phyloP scores from a whole-genome alignment of 2,113 vertebrate species.

The Tautogolabrus adspersus region DNA sequence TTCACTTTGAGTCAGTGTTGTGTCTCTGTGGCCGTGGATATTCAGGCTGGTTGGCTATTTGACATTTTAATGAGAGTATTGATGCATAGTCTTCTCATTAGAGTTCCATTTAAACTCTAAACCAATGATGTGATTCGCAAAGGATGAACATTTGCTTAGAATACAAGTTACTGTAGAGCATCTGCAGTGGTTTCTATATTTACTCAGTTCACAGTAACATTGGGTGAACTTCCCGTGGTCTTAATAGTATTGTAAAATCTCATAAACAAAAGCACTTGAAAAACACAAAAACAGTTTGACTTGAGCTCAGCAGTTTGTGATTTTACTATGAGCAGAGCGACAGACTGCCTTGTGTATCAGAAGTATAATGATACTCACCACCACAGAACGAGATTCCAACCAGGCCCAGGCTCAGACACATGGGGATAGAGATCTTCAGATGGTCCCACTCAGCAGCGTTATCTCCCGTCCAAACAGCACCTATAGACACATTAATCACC shows the following conservation, averaged over 20 bases:
- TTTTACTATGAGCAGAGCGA: not conserved
- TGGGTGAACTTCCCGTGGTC: not conserved
- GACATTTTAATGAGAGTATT: not conserved
- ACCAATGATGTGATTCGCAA: too few relatives aligned
- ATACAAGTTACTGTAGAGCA: not conserved
- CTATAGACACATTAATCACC: slow-evolving; percentile 62
- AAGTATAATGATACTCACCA: slow-evolving; percentile 78
- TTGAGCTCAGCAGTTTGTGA: not conserved
- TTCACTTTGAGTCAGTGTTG: not conserved
- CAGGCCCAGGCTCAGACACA: slow-evolving; percentile 91
- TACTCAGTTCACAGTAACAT: too few relatives aligned
- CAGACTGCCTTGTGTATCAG: too few relatives aligned
- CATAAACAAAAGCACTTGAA: not conserved
- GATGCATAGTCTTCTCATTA: not conserved
- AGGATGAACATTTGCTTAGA: too few relatives aligned
- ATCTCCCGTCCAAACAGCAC: slow-evolving; percentile 94
- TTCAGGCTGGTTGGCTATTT: not conserved
- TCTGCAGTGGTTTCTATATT: not conserved
- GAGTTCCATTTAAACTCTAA: too few relatives aligned
- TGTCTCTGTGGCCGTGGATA: too few relatives aligned
- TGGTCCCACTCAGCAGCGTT: slow-evolving; percentile 94
- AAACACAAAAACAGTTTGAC: too few relatives aligned
- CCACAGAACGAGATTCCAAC: slow-evolving; percentile 93
- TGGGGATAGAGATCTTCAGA: slow-evolving; percentile 91
- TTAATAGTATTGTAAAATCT: not conserved